phyloP scores from a whole-genome alignment of 2,113 vertebrate species.

The Amphiprion ocellaris region DNA sequence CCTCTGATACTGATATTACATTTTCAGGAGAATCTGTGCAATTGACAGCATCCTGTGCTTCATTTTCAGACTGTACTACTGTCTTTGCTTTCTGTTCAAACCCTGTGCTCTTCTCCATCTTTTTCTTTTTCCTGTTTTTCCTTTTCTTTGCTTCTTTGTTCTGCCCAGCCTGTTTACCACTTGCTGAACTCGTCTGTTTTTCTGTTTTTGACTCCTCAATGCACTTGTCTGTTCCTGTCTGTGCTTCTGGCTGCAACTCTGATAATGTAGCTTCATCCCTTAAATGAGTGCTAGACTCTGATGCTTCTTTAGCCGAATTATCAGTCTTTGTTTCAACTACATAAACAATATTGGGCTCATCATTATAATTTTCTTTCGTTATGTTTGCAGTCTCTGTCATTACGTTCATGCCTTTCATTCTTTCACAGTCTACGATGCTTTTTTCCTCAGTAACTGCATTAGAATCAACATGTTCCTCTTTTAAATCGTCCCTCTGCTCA shows the following conservation, averaged over 20 bases:
- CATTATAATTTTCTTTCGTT: slow-evolving; percentile 30
- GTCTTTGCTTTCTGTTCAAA: slow-evolving; percentile 8
- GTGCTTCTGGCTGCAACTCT: slow-evolving; percentile 18
- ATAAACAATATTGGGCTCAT: slow-evolving; percentile 26
- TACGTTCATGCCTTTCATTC: slow-evolving; percentile 5
- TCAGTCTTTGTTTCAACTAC: slow-evolving; percentile 7
- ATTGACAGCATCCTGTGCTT: slow-evolving; percentile 32
- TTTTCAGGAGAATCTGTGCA: slow-evolving; percentile 25
- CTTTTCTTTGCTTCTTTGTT: slow-evolving; percentile 64
- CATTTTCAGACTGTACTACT: slow-evolving; percentile 22
- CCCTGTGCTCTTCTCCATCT: slow-evolving; percentile 26
- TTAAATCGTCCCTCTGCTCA: slow-evolving; percentile 29
- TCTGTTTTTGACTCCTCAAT: slow-evolving; percentile 29
- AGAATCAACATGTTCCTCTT: slow-evolving; percentile 21
- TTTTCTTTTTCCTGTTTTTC: slow-evolving; percentile 69
- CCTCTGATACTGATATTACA: slow-evolving; percentile 14
- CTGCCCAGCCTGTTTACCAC: slow-evolving; percentile 16
- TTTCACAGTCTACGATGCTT: slow-evolving; percentile 6
- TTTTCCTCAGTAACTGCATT: slow-evolving; percentile 23
- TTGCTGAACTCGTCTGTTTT: slow-evolving; percentile 8
- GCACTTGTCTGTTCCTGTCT: slow-evolving; percentile 7
- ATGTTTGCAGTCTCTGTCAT: slow-evolving; percentile 22
- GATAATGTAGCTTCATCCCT: slow-evolving; percentile 4
- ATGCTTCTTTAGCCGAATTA: slow-evolving; percentile 18
- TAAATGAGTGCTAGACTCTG: slow-evolving; percentile 2